Base-by-base conservation (phyloP, 1,140 invertebrate species). In the Leptonema lineaticorne region DNA sequence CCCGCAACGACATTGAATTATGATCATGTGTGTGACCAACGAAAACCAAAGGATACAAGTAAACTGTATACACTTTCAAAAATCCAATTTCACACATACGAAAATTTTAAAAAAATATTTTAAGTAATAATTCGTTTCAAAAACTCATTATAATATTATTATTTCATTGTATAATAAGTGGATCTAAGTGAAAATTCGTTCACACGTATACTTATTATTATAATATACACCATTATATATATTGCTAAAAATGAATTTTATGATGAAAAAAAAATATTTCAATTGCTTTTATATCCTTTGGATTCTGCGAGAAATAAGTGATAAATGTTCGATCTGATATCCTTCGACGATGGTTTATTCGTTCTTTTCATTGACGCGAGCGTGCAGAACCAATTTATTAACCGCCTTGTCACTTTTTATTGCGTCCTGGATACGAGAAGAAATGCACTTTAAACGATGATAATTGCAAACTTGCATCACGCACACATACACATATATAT, bases 1-100 rank as follows among this genome's bases (percentile, higher is more conserved):
- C n/a, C n/a, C n/a, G n/a, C 41, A 69, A 69, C 56, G 68, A 69
- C 62, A 41, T 65, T 69, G 68, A 69, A 65, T 69, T 69, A 69
- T 64, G 56, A 37, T 58, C 68, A 59, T 63, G 59, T 58, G 67
- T n/a, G n/a, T n/a, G 11, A 9, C 37, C 37, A 16, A 41, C 11
- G 37, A 41, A 11, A 16, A 41, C 2, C 11, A 41, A 16, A 41
- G 9, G 37, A 33, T 5, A 33, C 30, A 11, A 6, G 11, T 11
- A 5, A 14, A 41, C 37, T 11, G 37, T 9, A 16, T 41, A 16
- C 37, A 9, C 37, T 41, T 41, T n/a, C n/a, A n/a, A n/a, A n/a
- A n/a, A n/a, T n/a, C n/a, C n/a, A n/a, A n/a, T n/a, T n/a, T n/a
- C n/a, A n/a, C n/a, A n/a, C n/a, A n/a, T n/a, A n/a, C n/a, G n/a